Base-by-base conservation (phyloP, 2,888 invertebrate species). In the Zygothrica quintamaculata region DNA sequence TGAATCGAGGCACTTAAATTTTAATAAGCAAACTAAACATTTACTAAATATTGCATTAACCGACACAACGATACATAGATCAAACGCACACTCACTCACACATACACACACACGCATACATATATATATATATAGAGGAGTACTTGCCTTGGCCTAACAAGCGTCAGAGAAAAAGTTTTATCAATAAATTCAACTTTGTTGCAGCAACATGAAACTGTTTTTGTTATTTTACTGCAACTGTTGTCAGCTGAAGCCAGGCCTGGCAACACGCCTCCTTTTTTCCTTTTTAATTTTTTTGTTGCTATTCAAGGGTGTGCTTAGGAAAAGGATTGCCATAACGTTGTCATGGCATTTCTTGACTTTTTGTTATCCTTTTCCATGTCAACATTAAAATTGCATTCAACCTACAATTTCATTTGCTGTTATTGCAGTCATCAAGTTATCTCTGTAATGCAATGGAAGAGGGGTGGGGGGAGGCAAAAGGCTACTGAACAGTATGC, bases 141-240 rank as follows among this genome's bases (percentile, higher is more conserved):
- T 52, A 40, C 44, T 73, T 51, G 74, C 84, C 79, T 79, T 86
- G 84, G 77, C 81, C 59, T 46, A 50, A 34, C 68, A 53, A 52
- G 8, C 62, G 51, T 47, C 59, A 39, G 47, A 52, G 29, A 42
- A 36, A 86, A 79, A 86, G 79, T 79, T 79, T 86, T 79, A 84
- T 79, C 79, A 79, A 79, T 84, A 79, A 86, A 76, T 56, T 84
- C 36, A 72, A 67, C 62, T 60, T 65, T 58, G 67, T 55, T 58
- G 67, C 46, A 60, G 69, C 65, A 77, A 65, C 65, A 36, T 65
- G 50, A 64, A 59, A 53, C 50, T 52, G 50, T 57, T 52, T 48
- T 29, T 59, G 31, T 25, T 36, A 29, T 53, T 68, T 12, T 25
- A 16, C 13, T 67, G 65, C 71, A 75, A 36, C 46, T 61, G 75